These are phyloP conservation scores for Paraescarpia echinospica DNA, from an alignment of 1,140 invertebrate genomes.

Conservation along the genomic window DNA sequence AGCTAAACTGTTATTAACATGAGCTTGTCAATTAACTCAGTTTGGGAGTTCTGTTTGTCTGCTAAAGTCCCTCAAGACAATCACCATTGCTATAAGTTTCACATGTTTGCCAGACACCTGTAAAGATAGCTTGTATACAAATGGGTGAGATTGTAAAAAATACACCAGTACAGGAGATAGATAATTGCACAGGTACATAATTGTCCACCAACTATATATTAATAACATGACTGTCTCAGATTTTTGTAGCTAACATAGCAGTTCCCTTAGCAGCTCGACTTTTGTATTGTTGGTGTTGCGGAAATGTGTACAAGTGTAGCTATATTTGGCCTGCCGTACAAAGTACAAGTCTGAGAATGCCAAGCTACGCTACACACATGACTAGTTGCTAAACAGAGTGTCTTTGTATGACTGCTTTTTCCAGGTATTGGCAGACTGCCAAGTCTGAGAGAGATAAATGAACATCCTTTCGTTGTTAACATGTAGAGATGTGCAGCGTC, in stretches of 20 bases:
- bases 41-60: not conserved
- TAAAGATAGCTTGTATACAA: not conserved
- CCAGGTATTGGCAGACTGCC: not conserved
- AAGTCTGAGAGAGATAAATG: not conserved
- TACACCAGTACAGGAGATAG: not conserved
- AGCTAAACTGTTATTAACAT: not conserved
- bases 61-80: not conserved
- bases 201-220: not conserved
- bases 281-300: not conserved
- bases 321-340: not conserved
- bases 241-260: not conserved
- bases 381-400: not conserved
- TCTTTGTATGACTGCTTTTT: not conserved
- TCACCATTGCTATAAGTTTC: not conserved
- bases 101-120: not conserved
- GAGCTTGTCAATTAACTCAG: not conserved
- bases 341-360: not conserved
- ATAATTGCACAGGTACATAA: not conserved
- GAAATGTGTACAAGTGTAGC: not conserved
- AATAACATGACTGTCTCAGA: not conserved
- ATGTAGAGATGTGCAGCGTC: not conserved
- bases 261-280: not conserved
- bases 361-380: not conserved
- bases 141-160: not conserved
- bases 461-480: not conserved